These are phyloP conservation scores for Ardeotis arabs DNA, from an alignment of 2,113 vertebrate genomes.

Conservation along the genomic window DNA sequence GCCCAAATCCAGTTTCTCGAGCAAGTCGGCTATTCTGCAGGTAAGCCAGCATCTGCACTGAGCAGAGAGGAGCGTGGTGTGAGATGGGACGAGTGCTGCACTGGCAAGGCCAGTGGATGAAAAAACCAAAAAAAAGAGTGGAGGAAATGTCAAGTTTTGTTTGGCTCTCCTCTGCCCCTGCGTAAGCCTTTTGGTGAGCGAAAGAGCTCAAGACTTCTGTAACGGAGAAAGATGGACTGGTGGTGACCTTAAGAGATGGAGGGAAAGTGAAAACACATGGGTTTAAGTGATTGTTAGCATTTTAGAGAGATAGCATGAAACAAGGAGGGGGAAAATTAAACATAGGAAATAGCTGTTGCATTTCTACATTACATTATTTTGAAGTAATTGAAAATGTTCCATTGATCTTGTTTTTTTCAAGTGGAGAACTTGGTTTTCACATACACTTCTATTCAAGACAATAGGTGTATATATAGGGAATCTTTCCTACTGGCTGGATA, in stretches of 20 bases:
- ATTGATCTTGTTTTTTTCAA: background rate
- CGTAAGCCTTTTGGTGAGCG: background rate
- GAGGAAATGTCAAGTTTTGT: background rate
- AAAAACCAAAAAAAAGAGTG: background rate
- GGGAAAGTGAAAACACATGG: slow-evolving; percentile 18
- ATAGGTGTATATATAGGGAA: background rate
- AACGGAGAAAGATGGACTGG: slow-evolving; percentile 5
- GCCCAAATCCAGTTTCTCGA: background rate
- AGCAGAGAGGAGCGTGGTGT: background rate
- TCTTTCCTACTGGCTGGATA: background rate
- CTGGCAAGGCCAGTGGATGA: background rate
- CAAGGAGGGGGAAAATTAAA: background rate
- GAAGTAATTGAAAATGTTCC: background rate
- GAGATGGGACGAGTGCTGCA: background rate
- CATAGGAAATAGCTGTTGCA: background rate
- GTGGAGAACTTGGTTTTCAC: background rate
- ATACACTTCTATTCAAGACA: background rate
- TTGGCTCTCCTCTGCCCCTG: background rate
- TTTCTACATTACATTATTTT: slow-evolving; percentile 26
- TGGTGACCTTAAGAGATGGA: background rate
- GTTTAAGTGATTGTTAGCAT: background rate
- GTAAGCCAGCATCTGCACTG: background rate
- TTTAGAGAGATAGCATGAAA: slow-evolving; percentile 8
- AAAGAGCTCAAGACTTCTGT: background rate
- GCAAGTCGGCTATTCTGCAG: background rate